A percentile compares a stretch with the other conserved stretches of the same genome.
Evolutionary conservation across 2,113 vertebrate genomes (phyloP).

Genomic region (Taxidea taxus): DNA sequence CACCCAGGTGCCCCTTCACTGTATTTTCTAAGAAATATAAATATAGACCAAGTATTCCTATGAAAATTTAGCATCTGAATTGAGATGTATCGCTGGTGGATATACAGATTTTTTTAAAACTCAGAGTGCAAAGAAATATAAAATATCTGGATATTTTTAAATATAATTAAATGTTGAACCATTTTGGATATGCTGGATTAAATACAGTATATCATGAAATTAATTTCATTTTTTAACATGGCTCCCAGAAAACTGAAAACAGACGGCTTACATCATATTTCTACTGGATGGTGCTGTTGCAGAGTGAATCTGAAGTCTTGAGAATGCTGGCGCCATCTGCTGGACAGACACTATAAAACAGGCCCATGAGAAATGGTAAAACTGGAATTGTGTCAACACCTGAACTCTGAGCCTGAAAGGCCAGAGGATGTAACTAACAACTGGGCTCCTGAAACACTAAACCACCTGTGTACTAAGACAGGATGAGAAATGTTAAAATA

Average conservation of each 20-base stretch:
- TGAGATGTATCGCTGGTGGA: neutral
- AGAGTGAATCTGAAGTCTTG: neutral
- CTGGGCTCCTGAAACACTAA: neutral
- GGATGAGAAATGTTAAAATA: neutral
- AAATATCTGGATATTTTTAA: neutral
- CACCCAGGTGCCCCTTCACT: too few species aligned
- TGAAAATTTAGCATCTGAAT: neutral
- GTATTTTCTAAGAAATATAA: neutral
- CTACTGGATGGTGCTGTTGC: neutral
- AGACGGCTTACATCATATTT: neutral
- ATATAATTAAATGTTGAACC: neutral
- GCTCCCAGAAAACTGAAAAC: neutral
- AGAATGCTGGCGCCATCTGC: conserved; percentile 50
- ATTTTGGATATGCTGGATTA: neutral
- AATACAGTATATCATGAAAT: neutral
- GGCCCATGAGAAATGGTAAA: neutral
- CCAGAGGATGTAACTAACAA: neutral
- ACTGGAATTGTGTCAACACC: neutral
- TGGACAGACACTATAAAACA: neutral
- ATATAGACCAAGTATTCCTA: neutral
- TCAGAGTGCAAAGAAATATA: neutral
- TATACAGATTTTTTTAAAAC: neutral
- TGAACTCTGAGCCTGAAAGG: neutral
- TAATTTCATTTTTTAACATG: neutral
- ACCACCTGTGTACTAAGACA: neutral